Base-by-base conservation (phyloP, 2,797 vertebrate genomes). In the Epinephelus malabaricus region DNA sequence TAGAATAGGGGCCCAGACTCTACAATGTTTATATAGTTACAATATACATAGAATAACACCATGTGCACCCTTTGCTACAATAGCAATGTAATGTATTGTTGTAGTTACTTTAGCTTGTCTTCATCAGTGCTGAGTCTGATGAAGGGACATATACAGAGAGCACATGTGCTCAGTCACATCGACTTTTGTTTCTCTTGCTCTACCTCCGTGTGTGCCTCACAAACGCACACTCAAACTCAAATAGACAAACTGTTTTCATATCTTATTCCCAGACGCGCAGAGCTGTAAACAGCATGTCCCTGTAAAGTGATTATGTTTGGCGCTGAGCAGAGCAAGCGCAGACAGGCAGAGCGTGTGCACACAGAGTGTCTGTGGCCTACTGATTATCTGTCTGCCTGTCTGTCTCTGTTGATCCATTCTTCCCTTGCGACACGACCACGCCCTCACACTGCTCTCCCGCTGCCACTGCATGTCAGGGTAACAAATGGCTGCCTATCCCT, bases 241-340 rank as follows among this genome's bases (percentile, higher is more conserved):
- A 81, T 51, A 84, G 83, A 93, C 89, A 87, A 88, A 92, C 82
- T 86, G 90, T 93, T 91, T 91, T 91, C 84, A 85, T 92, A 91
- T 90, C 88, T 89, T 84, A 77, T 78, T 86, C 83, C 79, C 88
- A 83, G 87, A 76, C 83, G 43, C 70, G 55, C 65, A 2, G 89
- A 87, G 86, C 87, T 88, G 91, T 92, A 92, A 93, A 93, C 91
- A 88, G 55, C 82, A 68, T 85, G 83, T 92, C 88, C 78, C 84
- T 56, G 80, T 87, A 82, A 92, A 89, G 85, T 89, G 86, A 93
- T 92, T 90, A 91, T 85, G 89, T 91, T 88, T 86, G 80, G 77
- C 69, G 19, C 69, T 49, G 79, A 88, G 76, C 87, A 71, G 84
- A 86, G 79, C 6, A 21, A 74, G 72, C 2, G 34, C 88, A 76